A percentile compares a stretch with the other conserved stretches of the same genome.
These are phyloP conservation scores for Acrocera orbiculus DNA, from an alignment of 2,888 invertebrate species.

Conservation along the genomic window DNA sequence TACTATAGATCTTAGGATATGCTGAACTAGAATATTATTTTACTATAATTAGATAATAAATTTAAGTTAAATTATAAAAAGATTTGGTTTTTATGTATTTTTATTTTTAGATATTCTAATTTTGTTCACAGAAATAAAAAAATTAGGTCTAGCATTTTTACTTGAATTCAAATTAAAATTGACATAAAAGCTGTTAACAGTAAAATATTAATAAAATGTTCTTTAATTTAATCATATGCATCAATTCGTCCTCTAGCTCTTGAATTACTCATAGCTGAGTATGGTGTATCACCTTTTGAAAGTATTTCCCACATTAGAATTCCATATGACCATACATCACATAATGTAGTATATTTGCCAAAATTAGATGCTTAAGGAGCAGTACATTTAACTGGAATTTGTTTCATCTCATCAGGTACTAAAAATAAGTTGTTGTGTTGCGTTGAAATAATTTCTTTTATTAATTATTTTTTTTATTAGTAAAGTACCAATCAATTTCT, in stretches of 20 bases:
- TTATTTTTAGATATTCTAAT: no score
- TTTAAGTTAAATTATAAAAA: no score
- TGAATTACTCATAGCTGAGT: constrained; percentile 84
- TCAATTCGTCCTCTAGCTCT: constrained; percentile 89
- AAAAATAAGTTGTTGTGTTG: constrained; percentile 1
- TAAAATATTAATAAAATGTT: neutral
- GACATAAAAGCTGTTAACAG: no score
- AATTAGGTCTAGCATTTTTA: no score
- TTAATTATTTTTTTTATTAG: neutral
- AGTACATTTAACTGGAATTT: constrained; percentile 97
- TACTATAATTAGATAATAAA: no score
- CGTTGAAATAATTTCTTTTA: neutral
- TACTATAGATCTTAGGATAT: no score
- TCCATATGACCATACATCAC: constrained; percentile 96
- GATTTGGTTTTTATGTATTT: no score
- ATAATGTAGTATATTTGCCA: constrained; percentile 88
- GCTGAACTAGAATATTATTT: no score
- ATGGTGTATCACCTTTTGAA: constrained; percentile 82
- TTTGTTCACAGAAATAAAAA: no score
- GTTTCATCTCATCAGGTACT: constrained; percentile 95
- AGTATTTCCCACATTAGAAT: constrained; percentile 95
- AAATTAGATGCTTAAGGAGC: constrained; percentile 93
- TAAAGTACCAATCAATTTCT: constrained; percentile 68
- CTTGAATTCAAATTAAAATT: no score
- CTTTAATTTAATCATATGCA: constrained; percentile 42